A percentile compares a stretch with the other conserved stretches of the same genome.
Evolutionary conservation across 2,888 invertebrate genomes (phyloP).

Genomic region (Hirtodrosophila duncani): DNA sequence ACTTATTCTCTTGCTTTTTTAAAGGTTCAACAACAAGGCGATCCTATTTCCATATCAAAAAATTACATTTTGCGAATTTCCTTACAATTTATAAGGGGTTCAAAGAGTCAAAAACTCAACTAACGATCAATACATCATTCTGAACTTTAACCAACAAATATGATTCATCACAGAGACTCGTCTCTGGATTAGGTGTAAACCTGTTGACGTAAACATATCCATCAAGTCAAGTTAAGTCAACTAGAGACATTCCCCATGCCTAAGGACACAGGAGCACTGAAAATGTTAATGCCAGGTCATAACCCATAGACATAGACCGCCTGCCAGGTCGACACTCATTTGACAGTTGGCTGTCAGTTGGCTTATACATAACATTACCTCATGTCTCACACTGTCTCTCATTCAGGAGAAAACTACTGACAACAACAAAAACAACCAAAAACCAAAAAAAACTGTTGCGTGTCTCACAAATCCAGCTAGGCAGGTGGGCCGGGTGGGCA

Average conservation of each 20-base stretch:
- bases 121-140: too few relatives aligned
- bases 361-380: too few relatives aligned
- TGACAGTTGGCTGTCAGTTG: constrained; percentile 52
- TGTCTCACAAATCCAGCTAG: constrained; percentile 17
- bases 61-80: too few relatives aligned
- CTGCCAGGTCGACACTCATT: constrained; percentile 56
- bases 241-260: neutral
- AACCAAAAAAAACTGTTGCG: constrained; percentile 47
- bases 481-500: neutral
- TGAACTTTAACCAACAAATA: too few relatives aligned
- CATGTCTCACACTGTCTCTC: too few relatives aligned
- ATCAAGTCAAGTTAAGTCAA: constrained; percentile 41
- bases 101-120: too few relatives aligned
- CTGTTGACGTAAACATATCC: constrained; percentile 45
- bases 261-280: neutral
- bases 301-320: constrained; percentile 44
- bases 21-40: too few relatives aligned
- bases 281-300: constrained; percentile 55
- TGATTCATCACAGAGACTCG: too few relatives aligned
- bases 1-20: too few relatives aligned
- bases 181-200: too few relatives aligned
- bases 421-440: constrained; percentile 1
- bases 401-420: neutral
- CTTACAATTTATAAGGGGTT: too few relatives aligned
- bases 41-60: too few relatives aligned